Conservation (phyloP, 1,140 invertebrate genomes). For the Lordiphosa stackelbergi region DNA sequence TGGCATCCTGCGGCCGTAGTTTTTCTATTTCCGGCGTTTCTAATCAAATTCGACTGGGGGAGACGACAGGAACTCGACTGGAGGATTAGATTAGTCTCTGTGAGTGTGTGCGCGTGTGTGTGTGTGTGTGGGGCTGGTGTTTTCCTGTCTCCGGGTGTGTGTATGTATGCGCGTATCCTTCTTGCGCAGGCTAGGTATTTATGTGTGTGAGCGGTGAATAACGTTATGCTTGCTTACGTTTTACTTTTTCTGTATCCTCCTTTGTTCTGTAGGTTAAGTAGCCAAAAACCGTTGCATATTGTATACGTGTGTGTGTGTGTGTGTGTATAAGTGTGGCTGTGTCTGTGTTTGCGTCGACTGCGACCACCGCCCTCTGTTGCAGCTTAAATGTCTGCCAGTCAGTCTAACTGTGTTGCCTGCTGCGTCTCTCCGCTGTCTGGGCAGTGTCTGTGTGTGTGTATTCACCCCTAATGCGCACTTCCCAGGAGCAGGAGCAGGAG, state of each 20-base stretch:
- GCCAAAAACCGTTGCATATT: conserved; percentile 57
- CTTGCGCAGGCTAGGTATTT: conserved; percentile 24
- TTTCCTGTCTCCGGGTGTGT: background rate
- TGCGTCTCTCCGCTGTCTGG: conserved; percentile 19
- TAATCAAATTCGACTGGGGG: conserved; percentile 37
- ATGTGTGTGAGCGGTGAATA: conserved; percentile 9
- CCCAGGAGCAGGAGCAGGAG: conserved; percentile 12
- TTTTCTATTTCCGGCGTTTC: conserved; percentile 41
- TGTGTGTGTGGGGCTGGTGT: too few relatives aligned
- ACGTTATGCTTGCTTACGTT: conserved; percentile 36
- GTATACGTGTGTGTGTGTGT: conserved; percentile 26
- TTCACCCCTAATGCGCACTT: conserved; percentile 53
- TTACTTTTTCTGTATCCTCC: conserved; percentile 50
- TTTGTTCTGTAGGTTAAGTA: conserved; percentile 68
- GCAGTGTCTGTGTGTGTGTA: conserved; percentile 23
- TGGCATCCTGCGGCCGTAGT: conserved; percentile 31
- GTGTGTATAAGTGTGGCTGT: conserved; percentile 7
- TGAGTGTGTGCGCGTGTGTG: conserved; percentile 3
- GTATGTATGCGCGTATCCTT: conserved; percentile 36
- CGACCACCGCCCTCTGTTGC: conserved; percentile 74
- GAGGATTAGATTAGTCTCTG: conserved; percentile 46
- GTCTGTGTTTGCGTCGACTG: conserved; percentile 14
- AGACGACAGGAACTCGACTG: conserved; percentile 36
- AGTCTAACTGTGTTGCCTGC: conserved; percentile 61
- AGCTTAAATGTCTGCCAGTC: conserved; percentile 62